Base-by-base conservation (phyloP, 2,888 invertebrate species). In the Leucophenga maculata region DNA sequence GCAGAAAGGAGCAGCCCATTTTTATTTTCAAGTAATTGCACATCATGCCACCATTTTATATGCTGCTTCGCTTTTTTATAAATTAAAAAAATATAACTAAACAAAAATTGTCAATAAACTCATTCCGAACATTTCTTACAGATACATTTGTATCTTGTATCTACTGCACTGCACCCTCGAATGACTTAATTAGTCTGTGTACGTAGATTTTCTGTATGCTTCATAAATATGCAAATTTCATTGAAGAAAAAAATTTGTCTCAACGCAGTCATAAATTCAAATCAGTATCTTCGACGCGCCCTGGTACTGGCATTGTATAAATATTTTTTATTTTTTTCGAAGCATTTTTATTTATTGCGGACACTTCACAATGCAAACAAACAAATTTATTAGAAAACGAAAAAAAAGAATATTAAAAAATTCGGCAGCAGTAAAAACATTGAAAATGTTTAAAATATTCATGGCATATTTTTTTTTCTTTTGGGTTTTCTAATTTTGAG, bases 271-370 rank as follows among this genome's bases (percentile, higher is more conserved):
- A 60, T 60, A 60, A 60, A 60, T 60, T 18, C 60, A 13, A 60
- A 60, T 60, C 60, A 26, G 44, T 11, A 22, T 16, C 32, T 32
- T 32, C 60, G 39, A 32, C 39, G 44, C 44, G 8, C 39, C 60
- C 39, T 39, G 26, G 26, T 4, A 26, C 39, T 39, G 26, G 26
- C 26, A 26, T 16, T 59, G 59, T 18, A 6, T 39, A 16, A 60
- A 60, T 32, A 71, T 39, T 11, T 39, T 1, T 39, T 39, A 6
- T 39, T 39, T 69, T 71, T 71, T 67, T 70, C 66, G 60, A 54
- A 69, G 67, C 54, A 69, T 76, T 72, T 69, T 77, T 74, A 83
- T 80, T 83, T 80, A 80, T 83, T 71, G 74, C 82, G 65, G 71
- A 60, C 69, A 69, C 59, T 67, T 69, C 67, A 39, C 22, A 6